Base-by-base conservation (phyloP, 2,797 vertebrate species). In the Oreonectes daqikongensis region DNA sequence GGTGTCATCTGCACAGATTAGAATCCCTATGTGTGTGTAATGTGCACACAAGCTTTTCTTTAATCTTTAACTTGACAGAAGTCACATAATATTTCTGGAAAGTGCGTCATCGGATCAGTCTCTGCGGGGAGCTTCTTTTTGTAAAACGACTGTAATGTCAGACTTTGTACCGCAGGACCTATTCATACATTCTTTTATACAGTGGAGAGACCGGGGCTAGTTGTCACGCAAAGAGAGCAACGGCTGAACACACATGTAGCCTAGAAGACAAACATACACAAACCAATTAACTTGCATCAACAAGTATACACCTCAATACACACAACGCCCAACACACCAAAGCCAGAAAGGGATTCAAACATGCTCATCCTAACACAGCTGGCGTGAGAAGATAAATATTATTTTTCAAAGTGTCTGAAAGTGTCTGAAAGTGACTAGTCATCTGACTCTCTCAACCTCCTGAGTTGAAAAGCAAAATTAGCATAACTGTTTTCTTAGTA, bases 41-140 rank as follows among this genome's bases (percentile, higher is more conserved):
- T 72, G 26, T n/a, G 18, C 14, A 28, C 9, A 7, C 4, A 53
- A 4, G 11, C 11, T 32, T 61, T 48, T 17, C 53, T 28, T 71
- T 44, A 30, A 59, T 24, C 22, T 30, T 8, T 38, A 15, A 69
- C 32, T 22, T 69, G 9, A 35, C 2, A 17, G 8, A 57, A 42
- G 30, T 55, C 48, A 38, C 30, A 35, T 50, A 6, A 69, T 57
- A 70, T 59, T 71, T 71, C 24, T 44, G 69, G 24, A 42, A 59
- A 44, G 38, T 59, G 24, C 53, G 6, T 71, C 24, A 30, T n/a
- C 24, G 7, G 52, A 42, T 57, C 17, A 2, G 15, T 42, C 35
- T 70, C 22, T 42, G 10, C 50, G 38, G 14, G 2, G 0, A 57
- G 53, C 53, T 32, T 68, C 28, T 59, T 17, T 71, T 28, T 59